phyloP scores from a whole-genome alignment of 2,113 vertebrate genomes.

The Columba livia region DNA sequence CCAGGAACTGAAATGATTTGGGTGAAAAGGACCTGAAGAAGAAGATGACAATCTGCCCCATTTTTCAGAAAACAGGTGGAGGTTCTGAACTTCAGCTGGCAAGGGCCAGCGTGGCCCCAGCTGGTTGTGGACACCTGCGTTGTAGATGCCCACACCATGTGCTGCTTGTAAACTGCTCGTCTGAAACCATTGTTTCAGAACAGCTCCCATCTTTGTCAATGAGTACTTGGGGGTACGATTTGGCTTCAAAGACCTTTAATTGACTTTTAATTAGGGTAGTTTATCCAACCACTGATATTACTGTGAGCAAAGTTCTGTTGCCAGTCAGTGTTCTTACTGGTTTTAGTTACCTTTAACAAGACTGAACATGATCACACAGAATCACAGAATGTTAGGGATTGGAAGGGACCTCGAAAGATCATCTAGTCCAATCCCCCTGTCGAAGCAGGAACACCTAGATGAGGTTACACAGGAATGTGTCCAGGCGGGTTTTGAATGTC shows the following conservation, averaged over 20 bases:
- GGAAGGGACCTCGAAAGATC: no score
- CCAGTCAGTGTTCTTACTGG: neutral
- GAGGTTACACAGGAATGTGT: no score
- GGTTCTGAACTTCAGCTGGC: neutral
- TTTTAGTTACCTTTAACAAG: neutral
- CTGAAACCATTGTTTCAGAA: fast-evolving
- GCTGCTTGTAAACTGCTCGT: neutral
- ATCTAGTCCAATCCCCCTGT: no score
- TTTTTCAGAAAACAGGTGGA: neutral
- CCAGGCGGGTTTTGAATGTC: no score
- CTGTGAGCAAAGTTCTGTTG: neutral
- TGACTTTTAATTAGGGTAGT: neutral
- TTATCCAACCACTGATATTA: neutral
- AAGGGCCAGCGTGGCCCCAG: neutral
- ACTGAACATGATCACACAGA: neutral
- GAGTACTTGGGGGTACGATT: no score
- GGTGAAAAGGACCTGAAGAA: neutral
- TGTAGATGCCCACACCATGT: no score
- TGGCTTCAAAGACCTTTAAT: neutral
- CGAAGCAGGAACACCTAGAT: no score
- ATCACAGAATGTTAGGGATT: no score
- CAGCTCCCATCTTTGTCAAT: neutral
- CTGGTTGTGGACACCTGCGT: fast-evolving
- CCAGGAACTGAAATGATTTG: neutral
- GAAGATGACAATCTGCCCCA: neutral